Base-by-base conservation (phyloP, 2,113 vertebrate species). In the Todiramphus saurophagus region DNA sequence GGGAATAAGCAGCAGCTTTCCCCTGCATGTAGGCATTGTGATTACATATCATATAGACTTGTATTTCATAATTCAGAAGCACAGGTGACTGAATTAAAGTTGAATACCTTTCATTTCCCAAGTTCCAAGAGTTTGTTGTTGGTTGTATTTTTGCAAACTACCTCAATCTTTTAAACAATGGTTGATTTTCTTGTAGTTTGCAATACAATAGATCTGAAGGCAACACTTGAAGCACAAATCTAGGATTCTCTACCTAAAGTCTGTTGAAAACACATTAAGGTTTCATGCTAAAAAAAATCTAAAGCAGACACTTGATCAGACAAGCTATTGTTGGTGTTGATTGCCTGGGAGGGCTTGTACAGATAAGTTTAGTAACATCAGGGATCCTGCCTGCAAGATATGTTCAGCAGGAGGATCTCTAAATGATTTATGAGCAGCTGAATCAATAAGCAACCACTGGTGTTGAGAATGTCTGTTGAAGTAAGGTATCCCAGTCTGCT, bases 341-440 rank as follows among this genome's bases (percentile, higher is more conserved):
- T 94, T 93, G 91, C 95, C 91, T 94, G 59, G 50, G 83, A 97
- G 78, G 85, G 91, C 82, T 94, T 77, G 64, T 92, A 79, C 19
- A 92, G 76, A 74, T 53, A 79, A 87, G 73, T 96, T 97, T 90
- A 93, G 93, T 75, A 96, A 96, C 87, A 96, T 94, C 84, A 68
- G 90, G 87, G 90, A 93, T 96, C 95, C 87, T 93, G 75, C 79
- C 81, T 96, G 86, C 93, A 94, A 89, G 89, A 89, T 78, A 69
- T 95, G 94, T 90, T 93, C 83, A 95, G 83, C 94, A 90, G 92
- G 89, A 97, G 50, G 89, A 87, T 96, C 87, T 93, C 94, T 97
- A 96, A 97, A 97, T 97, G 92, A 97, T 97, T 97, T 95, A 97
- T 97, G 94, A 96, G 70, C 66, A 90, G 77, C 84, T 94, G 87